Evolutionary conservation across 2,113 vertebrate species (phyloP).

Genomic region (Paraplagusia blochii): DNA sequence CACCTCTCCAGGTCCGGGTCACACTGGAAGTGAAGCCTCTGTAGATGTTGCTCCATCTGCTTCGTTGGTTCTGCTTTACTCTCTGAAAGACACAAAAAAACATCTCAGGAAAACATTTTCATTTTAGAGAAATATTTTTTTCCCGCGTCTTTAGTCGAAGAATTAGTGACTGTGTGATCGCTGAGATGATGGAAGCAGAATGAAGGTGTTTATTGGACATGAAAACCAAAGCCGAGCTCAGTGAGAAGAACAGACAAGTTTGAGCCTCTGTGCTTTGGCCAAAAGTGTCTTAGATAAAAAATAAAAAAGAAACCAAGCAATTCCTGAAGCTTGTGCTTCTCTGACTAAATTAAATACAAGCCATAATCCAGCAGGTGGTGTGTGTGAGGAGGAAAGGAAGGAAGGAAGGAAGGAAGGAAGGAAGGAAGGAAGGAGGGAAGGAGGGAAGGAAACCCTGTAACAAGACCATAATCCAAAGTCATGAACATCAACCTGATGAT

Average conservation of each 20-base stretch:
- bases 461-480: conserved; percentile 68
- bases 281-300: no score
- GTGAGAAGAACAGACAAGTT: conserved; percentile 13
- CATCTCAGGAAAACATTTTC: neutral
- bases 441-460: conserved; percentile 58
- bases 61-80: conserved; percentile 45
- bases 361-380: conserved; percentile 22
- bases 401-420: no score
- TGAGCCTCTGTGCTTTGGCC: conserved; percentile 36
- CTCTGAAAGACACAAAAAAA: conserved; percentile 69
- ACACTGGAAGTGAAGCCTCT: conserved; percentile 75
- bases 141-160: neutral
- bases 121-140: conserved; percentile 1
- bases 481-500: no score
- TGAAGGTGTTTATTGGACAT: no score
- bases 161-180: neutral
- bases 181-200: neutral
- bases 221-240: no score
- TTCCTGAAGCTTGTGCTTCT: conserved; percentile 28
- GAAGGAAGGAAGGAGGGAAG: no score
- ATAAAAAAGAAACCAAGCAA: conserved; percentile 15
- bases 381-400: no score
- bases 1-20: conserved; percentile 75
- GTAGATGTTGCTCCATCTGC: conserved; percentile 65
- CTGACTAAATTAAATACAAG: conserved; percentile 31